phyloP scores from a whole-genome alignment of 2,113 vertebrate species.

The Callaeas wilsoni region DNA sequence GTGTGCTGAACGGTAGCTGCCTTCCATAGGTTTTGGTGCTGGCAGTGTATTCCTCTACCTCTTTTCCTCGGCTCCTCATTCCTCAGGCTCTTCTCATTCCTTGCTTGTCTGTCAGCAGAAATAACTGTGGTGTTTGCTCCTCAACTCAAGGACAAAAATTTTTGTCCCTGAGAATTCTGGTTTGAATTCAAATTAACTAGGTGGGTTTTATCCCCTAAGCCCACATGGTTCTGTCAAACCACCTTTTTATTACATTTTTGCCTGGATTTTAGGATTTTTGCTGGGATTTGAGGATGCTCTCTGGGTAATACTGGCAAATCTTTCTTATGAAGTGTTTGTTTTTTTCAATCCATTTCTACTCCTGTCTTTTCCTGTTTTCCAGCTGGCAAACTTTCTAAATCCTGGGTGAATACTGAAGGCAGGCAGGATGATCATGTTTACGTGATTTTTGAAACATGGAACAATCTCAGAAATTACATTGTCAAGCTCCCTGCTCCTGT shows the following conservation, averaged over 20 bases:
- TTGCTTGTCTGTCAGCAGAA: not conserved
- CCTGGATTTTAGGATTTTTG: not conserved
- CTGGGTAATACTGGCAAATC: not conserved
- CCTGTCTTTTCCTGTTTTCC: slow-evolving; percentile 31
- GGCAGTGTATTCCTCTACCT: not conserved
- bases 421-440: not conserved
- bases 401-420: not conserved
- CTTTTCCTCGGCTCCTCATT: not conserved
- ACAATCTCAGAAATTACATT: not conserved
- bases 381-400: slow-evolving; percentile 5
- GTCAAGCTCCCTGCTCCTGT: not conserved
- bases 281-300: not conserved
- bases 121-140: not conserved
- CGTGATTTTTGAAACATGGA: not conserved
- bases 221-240: not conserved
- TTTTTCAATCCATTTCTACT: slow-evolving; percentile 5
- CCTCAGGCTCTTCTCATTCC: not conserved
- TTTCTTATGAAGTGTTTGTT: not conserved
- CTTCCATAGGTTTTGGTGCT: not conserved
- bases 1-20: not conserved
- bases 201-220: not conserved
- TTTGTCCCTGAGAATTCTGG: not conserved
- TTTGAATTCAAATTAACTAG: not conserved
- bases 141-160: not conserved
- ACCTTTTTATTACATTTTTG: not conserved